phyloP scores from a whole-genome alignment of 2,797 vertebrate species.

The Micromesistius poutassou region DNA sequence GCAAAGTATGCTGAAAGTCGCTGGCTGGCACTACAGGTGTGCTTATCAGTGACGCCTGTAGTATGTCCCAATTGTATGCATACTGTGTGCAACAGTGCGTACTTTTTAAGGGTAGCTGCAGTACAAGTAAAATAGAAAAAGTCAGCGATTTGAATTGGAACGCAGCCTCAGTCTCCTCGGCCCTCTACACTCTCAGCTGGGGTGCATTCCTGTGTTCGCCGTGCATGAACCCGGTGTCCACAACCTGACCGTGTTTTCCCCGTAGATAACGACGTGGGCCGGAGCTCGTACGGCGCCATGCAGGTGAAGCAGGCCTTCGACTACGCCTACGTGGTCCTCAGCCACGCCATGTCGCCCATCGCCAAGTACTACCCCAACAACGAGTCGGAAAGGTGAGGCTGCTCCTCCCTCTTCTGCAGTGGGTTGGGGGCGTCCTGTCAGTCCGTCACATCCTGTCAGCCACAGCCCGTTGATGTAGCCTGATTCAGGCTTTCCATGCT shows the following conservation, averaged over 20 bases:
- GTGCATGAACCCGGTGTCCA: neutral
- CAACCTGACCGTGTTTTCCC: neutral
- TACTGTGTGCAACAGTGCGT: too few species aligned
- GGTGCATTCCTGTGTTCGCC: neutral
- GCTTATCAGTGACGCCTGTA: too few species aligned
- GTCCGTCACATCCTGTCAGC: too few species aligned
- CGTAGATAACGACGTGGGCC: slow-evolving; percentile 89
- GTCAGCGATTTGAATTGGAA: too few species aligned
- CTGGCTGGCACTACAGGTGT: too few species aligned
- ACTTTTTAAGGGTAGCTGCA: too few species aligned
- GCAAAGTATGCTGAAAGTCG: too few species aligned
- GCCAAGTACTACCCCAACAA: slow-evolving; percentile 95
- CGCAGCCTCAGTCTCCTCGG: neutral
- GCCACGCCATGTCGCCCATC: slow-evolving; percentile 91
- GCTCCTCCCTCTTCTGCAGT: neutral
- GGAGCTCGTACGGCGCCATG: slow-evolving; percentile 98
- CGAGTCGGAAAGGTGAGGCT: slow-evolving; percentile 84
- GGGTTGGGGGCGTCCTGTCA: neutral
- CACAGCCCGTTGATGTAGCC: neutral
- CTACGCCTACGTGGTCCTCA: slow-evolving; percentile 93
- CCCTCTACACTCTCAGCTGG: neutral
- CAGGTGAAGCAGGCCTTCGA: slow-evolving; percentile 99
- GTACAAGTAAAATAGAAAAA: too few species aligned
- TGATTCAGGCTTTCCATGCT: neutral
- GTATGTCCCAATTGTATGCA: too few species aligned